phyloP scores from a whole-genome alignment of 2,797 vertebrate species.

The Clamator glandarius region DNA sequence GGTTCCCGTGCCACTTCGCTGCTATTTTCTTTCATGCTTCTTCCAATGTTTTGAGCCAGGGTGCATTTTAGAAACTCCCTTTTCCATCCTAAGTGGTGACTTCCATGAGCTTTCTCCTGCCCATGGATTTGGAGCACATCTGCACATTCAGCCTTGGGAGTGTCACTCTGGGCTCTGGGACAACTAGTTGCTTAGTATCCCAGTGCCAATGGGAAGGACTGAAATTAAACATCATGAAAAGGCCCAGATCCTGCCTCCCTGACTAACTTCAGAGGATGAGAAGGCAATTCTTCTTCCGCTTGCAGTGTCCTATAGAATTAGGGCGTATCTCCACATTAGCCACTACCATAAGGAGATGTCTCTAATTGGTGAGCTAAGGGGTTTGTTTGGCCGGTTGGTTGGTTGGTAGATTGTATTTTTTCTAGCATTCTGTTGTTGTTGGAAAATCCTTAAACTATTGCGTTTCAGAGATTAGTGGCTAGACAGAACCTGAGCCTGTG shows the following conservation, averaged over 20 bases:
- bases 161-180: background rate
- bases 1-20: background rate
- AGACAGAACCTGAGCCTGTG: background rate
- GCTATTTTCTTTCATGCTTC: background rate
- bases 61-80: background rate
- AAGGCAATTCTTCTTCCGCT: background rate
- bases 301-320: background rate
- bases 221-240: background rate
- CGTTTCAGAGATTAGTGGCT: background rate
- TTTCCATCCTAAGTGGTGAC: fast-evolving
- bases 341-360: background rate
- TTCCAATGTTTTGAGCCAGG: background rate
- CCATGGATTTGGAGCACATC: background rate
- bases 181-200: background rate
- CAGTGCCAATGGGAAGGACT: background rate
- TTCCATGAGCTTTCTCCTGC: background rate
- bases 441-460: background rate
- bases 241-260: background rate
- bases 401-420: background rate
- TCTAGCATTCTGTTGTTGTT: background rate
- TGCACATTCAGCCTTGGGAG: background rate
- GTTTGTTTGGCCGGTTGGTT: background rate
- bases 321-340: background rate
- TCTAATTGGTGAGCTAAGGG: background rate
- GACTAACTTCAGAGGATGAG: background rate